These are phyloP conservation scores for Amphiprion ocellaris DNA, from an alignment of 2,113 vertebrate species.

Conservation along the genomic window DNA sequence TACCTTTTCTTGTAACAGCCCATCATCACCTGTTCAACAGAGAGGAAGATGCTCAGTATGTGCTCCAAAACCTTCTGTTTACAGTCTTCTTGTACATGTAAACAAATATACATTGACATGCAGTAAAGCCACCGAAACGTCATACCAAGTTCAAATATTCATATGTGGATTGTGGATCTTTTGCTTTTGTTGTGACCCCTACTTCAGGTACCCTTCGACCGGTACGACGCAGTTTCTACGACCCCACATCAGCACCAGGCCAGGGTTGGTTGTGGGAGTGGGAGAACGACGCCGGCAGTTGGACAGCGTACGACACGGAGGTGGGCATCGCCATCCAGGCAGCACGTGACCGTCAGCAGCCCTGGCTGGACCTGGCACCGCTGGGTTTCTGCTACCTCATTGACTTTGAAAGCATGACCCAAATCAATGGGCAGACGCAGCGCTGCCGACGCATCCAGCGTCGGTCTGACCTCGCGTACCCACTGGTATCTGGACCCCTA, in stretches of 20 bases:
- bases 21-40: background rate
- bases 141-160: background rate
- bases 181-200: constrained; percentile 9
- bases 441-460: constrained; percentile 92
- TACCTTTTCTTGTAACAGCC: background rate
- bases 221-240: constrained; percentile 95
- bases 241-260: constrained; percentile 94
- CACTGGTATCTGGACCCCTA: constrained; percentile 89
- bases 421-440: constrained; percentile 96
- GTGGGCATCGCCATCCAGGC: constrained; percentile 98
- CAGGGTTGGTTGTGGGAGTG: constrained; percentile 99
- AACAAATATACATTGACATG: background rate
- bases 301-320: constrained; percentile 98
- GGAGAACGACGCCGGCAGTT: constrained; percentile 95
- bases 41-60: background rate
- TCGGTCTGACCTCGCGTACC: constrained; percentile 92
- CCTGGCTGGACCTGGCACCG: constrained; percentile 96
- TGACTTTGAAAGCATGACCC: constrained; percentile 98
- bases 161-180: background rate
- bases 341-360: constrained; percentile 96
- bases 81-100: background rate
- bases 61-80: background rate
- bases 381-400: constrained; percentile 99
- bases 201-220: constrained; percentile 93
- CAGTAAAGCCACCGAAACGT: background rate